Evolutionary conservation across 2,888 invertebrate genomes (phyloP).

Genomic region (Sylvicola cinctus): DNA sequence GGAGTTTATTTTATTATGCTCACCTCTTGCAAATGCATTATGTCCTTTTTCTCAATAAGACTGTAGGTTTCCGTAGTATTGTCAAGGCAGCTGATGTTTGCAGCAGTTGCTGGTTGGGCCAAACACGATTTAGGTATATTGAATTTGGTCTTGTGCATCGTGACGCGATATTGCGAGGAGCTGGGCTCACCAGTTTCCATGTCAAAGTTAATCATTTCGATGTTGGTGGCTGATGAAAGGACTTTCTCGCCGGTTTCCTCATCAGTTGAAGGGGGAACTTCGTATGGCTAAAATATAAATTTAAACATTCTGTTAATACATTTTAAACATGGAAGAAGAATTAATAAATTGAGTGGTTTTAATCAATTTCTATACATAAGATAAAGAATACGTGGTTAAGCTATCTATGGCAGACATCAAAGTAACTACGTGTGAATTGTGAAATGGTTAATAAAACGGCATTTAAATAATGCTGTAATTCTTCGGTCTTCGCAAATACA

Average conservation of each 20-base stretch:
- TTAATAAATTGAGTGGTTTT: no score
- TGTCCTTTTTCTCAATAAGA: conserved; percentile 7
- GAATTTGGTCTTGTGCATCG: conserved; percentile 18
- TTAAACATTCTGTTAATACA: no score
- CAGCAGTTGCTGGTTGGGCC: conserved; percentile 4
- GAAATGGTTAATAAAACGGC: no score
- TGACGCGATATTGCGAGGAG: neutral
- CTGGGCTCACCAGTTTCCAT: conserved; percentile 22
- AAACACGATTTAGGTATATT: conserved; percentile 20
- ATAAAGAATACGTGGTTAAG: no score
- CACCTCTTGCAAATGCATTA: conserved; percentile 10
- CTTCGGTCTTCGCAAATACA: no score
- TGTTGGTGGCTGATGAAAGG: conserved; percentile 11
- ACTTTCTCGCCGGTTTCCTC: conserved; percentile 22
- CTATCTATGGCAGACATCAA: no score
- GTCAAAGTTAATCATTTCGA: conserved; percentile 15
- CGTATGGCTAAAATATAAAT: no score
- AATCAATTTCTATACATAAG: no score
- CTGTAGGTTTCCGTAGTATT: conserved; percentile 7
- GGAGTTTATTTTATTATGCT: no score
- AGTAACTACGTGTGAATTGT: no score
- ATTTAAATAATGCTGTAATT: no score
- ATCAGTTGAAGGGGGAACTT: conserved; percentile 9
- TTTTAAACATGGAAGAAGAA: no score
- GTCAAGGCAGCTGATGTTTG: conserved; percentile 1